Evolutionary conservation across 1,140 invertebrate species (phyloP).

Genomic region (Neodiprion lecontei): DNA sequence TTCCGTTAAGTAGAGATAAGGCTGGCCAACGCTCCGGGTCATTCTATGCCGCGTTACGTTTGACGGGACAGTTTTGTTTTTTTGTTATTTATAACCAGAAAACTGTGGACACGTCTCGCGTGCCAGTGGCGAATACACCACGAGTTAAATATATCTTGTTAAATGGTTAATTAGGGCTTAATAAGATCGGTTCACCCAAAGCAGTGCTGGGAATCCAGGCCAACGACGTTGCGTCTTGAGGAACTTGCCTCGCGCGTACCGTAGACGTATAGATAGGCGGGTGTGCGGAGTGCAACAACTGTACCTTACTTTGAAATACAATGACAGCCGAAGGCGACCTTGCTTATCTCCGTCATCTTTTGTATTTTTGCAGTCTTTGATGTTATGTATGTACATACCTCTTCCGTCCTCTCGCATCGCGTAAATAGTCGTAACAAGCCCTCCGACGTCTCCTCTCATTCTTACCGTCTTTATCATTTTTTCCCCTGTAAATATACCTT

Average conservation of each 20-base stretch:
- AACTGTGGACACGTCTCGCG: neutral
- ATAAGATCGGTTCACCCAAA: constrained; percentile 48
- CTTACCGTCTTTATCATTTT: too few relatives aligned
- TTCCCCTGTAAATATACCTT: too few relatives aligned
- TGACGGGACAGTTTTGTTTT: too few relatives aligned
- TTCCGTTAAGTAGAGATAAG: too few relatives aligned
- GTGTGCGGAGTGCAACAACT: neutral
- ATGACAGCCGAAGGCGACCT: constrained; percentile 4
- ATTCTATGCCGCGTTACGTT: too few relatives aligned
- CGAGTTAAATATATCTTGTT: constrained; percentile 56
- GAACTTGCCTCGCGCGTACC: neutral
- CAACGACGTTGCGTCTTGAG: constrained; percentile 7
- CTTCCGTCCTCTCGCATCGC: too few relatives aligned
- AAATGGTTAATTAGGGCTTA: constrained; percentile 54
- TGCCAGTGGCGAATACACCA: constrained; percentile 19
- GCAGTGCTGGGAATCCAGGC: constrained; percentile 25
- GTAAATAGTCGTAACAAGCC: too few relatives aligned
- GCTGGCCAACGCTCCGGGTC: too few relatives aligned
- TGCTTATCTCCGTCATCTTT: neutral
- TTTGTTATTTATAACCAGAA: neutral
- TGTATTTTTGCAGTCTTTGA: neutral
- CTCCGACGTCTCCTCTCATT: too few relatives aligned
- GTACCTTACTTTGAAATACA: neutral
- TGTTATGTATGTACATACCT: neutral
- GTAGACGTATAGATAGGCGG: neutral